Evolutionary conservation across 2,888 invertebrate genomes (phyloP).

Genomic region (Trileptium ribeirensis): DNA sequence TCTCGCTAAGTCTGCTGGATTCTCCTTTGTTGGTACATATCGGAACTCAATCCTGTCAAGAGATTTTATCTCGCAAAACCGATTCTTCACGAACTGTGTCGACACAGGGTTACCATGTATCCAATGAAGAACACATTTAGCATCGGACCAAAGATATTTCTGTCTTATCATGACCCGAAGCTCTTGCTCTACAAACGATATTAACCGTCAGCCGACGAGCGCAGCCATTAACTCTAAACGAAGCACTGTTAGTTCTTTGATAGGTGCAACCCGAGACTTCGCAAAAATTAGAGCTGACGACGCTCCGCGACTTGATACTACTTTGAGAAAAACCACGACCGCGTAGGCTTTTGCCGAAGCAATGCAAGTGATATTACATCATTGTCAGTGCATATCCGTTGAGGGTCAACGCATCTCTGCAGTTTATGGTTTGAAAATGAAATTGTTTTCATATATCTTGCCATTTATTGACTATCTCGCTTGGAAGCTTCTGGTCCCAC

Average conservation of each 20-base stretch:
- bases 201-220: background rate
- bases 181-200: background rate
- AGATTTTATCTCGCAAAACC: background rate
- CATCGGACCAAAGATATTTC: background rate
- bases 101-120: background rate
- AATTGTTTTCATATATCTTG: too few species aligned
- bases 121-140: slow-evolving; percentile 10
- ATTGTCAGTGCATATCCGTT: too few species aligned
- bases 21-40: slow-evolving; percentile 29
- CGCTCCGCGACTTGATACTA: background rate
- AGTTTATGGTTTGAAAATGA: too few species aligned
- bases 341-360: slow-evolving; percentile 1
- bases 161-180: background rate
- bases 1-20: slow-evolving; percentile 40
- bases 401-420: too few species aligned
- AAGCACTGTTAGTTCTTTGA: background rate
- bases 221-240: slow-evolving; percentile 23
- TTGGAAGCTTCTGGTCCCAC: background rate
- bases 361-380: too few species aligned
- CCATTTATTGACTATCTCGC: too few species aligned
- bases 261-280: background rate
- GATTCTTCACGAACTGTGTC: background rate
- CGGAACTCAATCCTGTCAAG: background rate
- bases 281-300: background rate
- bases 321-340: background rate